Base-by-base conservation (phyloP, 1,140 invertebrate genomes). In the Arctopsyche grandis region DNA sequence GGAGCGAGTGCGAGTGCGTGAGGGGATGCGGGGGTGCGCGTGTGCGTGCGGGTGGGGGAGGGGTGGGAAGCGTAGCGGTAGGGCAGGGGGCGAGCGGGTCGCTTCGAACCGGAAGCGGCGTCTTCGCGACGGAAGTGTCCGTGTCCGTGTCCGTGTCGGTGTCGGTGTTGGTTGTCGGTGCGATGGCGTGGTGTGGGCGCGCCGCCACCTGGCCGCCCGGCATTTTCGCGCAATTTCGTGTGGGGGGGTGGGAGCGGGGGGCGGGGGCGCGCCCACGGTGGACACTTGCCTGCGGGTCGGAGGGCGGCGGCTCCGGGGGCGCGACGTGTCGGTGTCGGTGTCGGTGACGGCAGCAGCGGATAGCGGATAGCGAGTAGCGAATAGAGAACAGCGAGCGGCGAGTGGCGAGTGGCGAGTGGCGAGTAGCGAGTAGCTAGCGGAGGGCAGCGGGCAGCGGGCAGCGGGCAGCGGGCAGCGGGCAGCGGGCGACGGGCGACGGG, bases 261-360 rank as follows among this genome's bases (percentile, higher is more conserved):
- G 86, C 87, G 85, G 86, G 86, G 87, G 86, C 85, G 86, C 84
- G 85, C 84, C 14, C 84, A n/a, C 86, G 85, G 87, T n/a, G 87
- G 87, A 87, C n/a, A n/a, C 7, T 38, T 38, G 7, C 87, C 86
- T 86, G 87, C 85, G 87, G 86, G 84, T 43, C 86, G 86, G 86
- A 86, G 86, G 86, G 85, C 58, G 84, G 43, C 87, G 88, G 87
- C 75, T 44, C 21, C 75, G 74, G 56, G 44, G 77, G 26, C 75
- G 86, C 85, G 86, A 87, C 86, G 69, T 26, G 10, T 44, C 26
- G 69, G n/a, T n/a, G n/a, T n/a, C n/a, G n/a, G n/a, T n/a, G n/a
- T n/a, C n/a, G n/a, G n/a, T n/a, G n/a, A n/a, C n/a, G n/a, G n/a
- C n/a, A n/a, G 19, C 69, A 70, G 10, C 69, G 26, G n/a, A 9